Evolutionary conservation across 2,113 vertebrate species (phyloP).

Genomic region (Phainopepla nitens): DNA sequence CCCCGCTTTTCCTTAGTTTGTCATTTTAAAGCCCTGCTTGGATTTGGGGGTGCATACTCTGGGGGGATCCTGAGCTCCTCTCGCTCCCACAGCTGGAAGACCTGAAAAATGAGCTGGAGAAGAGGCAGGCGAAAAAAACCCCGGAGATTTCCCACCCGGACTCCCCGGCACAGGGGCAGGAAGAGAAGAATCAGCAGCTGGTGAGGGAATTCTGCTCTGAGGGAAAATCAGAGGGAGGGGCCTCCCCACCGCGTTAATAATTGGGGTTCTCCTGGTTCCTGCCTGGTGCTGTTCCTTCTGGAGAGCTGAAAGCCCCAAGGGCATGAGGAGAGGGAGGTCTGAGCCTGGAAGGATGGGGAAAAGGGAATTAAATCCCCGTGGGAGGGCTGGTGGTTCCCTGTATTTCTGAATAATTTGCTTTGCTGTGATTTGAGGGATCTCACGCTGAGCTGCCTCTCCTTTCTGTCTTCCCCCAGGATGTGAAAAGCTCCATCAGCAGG

Average conservation of each 20-base stretch:
- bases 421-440: background rate
- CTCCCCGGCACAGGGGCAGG: fast-evolving
- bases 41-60: background rate
- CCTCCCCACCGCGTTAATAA: background rate
- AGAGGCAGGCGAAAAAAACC: background rate
- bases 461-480: background rate
- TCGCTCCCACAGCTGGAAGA: background rate
- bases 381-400: background rate
- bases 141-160: background rate
- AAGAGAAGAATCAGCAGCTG: background rate
- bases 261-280: background rate
- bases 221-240: background rate
- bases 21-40: fast-evolving
- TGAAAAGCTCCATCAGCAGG: background rate
- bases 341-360: background rate
- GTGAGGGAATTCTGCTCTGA: background rate
- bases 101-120: slow-evolving; percentile 26
- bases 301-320: no score
- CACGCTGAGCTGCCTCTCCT: fast-evolving
- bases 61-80: background rate
- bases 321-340: background rate
- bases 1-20: fast-evolving
- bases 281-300: fast-evolving
- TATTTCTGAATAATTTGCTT: fast-evolving
- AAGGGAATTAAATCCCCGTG: background rate